A percentile compares a stretch with the other conserved stretches of the same genome.
Conservation (phyloP, 1,140 invertebrate species). For the Sitophilus oryzae region DNA sequence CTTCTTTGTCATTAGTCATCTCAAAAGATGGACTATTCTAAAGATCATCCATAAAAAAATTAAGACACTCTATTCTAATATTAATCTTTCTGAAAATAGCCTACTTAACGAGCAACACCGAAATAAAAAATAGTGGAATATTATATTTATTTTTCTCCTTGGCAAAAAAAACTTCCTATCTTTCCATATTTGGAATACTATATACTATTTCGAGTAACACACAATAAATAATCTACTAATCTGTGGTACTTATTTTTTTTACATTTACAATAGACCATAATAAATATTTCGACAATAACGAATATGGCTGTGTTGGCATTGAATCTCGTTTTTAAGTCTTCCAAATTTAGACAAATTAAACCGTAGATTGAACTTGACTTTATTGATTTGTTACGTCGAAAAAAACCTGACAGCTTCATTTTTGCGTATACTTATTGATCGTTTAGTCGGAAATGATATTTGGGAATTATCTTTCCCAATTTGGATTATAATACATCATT, state of each 20-base stretch:
- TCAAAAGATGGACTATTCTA: too few species aligned
- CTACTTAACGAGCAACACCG: too few species aligned
- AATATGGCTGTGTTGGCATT: slow-evolving; percentile 13
- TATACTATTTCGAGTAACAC: slow-evolving; percentile 2
- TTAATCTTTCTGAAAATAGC: too few species aligned
- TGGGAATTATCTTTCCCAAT: too few species aligned
- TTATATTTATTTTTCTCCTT: slow-evolving; percentile 9
- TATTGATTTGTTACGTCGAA: slow-evolving; percentile 2
- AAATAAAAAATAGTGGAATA: too few species aligned
- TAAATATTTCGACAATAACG: slow-evolving; percentile 1
- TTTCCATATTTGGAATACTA: slow-evolving; percentile 9
- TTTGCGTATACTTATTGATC: neutral
- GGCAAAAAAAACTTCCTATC: slow-evolving; percentile 9
- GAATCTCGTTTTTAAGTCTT: neutral
- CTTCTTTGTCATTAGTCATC: too few species aligned
- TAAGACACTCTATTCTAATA: too few species aligned
- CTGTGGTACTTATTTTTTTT: slow-evolving; percentile 1
- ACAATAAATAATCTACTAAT: neutral
- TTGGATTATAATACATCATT: too few species aligned
- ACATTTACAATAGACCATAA: neutral
- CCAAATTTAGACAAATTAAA: slow-evolving; percentile 8
- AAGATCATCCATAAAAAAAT: too few species aligned
- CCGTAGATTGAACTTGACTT: slow-evolving; percentile 3
- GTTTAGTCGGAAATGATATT: neutral
- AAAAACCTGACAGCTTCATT: neutral